Conservation (phyloP, 2,797 vertebrate species). For the Xiphophorus birchmanni region DNA sequence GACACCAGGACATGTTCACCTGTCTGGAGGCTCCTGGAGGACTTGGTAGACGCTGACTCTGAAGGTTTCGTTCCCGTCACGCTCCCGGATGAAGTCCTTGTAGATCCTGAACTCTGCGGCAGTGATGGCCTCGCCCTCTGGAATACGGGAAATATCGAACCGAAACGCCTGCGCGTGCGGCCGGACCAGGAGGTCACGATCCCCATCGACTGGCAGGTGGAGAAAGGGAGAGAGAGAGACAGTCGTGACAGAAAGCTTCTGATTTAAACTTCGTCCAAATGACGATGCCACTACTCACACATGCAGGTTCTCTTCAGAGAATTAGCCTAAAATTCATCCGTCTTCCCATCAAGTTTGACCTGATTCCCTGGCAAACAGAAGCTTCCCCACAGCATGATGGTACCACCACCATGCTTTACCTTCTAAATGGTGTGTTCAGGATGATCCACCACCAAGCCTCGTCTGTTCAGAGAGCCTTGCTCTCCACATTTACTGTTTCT, state of each 20-base stretch:
- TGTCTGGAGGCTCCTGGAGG: constrained; percentile 84
- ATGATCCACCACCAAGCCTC: background rate
- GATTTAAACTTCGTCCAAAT: background rate
- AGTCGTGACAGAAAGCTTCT: background rate
- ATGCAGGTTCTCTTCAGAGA: background rate
- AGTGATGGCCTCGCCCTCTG: constrained; percentile 90
- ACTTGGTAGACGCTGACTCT: constrained; percentile 92
- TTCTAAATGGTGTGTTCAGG: background rate
- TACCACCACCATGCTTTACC: background rate
- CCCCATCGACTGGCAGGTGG: constrained; percentile 83
- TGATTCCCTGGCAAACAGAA: background rate
- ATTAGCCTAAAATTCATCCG: background rate
- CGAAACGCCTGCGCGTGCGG: constrained; percentile 88
- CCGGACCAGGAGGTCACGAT: constrained; percentile 85
- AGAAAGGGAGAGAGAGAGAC: background rate
- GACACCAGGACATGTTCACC: constrained; percentile 74
- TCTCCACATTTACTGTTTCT: background rate
- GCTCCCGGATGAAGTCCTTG: constrained; percentile 88
- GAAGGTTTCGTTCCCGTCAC: constrained; percentile 89
- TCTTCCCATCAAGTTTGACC: background rate
- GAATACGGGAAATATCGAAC: constrained; percentile 94
- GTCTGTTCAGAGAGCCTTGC: background rate
- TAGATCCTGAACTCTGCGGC: constrained; percentile 95
- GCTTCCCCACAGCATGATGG: background rate
- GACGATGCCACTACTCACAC: background rate